A percentile compares a stretch with the other conserved stretches of the same genome.
These are phyloP conservation scores for Matsumyia berberina DNA, from an alignment of 2,888 invertebrate species.

Conservation along the genomic window DNA sequence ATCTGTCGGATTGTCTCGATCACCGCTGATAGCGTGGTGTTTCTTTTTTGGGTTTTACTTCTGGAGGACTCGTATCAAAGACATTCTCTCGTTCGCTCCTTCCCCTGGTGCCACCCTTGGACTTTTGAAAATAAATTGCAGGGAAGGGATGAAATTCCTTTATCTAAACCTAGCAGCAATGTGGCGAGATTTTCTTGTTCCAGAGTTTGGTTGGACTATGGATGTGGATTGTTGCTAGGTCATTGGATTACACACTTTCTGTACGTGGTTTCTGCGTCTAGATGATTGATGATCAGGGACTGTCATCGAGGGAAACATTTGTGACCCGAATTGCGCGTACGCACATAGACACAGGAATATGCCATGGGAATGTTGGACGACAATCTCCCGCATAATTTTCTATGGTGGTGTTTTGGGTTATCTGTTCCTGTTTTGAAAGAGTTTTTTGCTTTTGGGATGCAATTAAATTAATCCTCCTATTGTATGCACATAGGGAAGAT, in stretches of 20 bases:
- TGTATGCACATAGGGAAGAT: slow-evolving; percentile 55
- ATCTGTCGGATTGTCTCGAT: slow-evolving; percentile 54
- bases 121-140: slow-evolving; percentile 7
- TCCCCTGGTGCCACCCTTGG: slow-evolving; percentile 47
- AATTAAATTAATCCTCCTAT: slow-evolving; percentile 65
- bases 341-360: too few relatives aligned
- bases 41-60: too few relatives aligned
- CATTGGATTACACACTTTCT: slow-evolving; percentile 48
- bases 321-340: slow-evolving; percentile 62
- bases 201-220: slow-evolving; percentile 5
- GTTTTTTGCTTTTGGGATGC: slow-evolving; percentile 37
- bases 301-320: slow-evolving; percentile 39
- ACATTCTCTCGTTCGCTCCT: slow-evolving; percentile 22
- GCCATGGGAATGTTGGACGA: slow-evolving; percentile 60
- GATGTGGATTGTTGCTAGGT: slow-evolving; percentile 63
- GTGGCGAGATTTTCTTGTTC: slow-evolving; percentile 47
- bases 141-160: slow-evolving; percentile 62
- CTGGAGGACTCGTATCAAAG: slow-evolving; percentile 9
- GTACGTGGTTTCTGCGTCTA: slow-evolving; percentile 33
- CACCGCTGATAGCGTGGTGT: slow-evolving; percentile 29
- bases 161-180: slow-evolving; percentile 42
- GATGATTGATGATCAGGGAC: slow-evolving; percentile 65
- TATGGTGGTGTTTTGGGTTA: slow-evolving; percentile 56
- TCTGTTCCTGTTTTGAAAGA: slow-evolving; percentile 27
- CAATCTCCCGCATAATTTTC: slow-evolving; percentile 68